Conservation (phyloP, 2,113 vertebrate species). For the Globicephala melas region DNA sequence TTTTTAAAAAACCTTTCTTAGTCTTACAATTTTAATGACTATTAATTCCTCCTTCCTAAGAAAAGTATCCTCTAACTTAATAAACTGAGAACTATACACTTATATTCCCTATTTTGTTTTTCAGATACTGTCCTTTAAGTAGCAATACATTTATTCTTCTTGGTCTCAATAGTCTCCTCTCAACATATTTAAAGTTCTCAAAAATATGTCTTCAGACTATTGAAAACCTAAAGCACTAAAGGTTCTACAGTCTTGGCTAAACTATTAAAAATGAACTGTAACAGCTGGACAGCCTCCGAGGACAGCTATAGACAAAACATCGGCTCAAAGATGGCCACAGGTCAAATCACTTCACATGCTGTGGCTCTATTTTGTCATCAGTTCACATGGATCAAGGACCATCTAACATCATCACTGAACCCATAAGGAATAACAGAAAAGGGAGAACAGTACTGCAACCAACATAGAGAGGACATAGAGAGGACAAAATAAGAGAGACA, state of each 20-base stretch:
- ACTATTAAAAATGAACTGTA: slow-evolving; percentile 27
- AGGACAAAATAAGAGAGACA: not conserved
- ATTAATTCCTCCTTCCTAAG: not conserved
- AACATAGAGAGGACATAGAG: not conserved
- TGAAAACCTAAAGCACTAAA: slow-evolving; percentile 1
- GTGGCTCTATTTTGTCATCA: not conserved
- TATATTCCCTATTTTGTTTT: not conserved
- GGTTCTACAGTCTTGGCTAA: not conserved
- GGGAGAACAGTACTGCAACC: not conserved
- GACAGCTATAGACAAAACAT: slow-evolving; percentile 25
- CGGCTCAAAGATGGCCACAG: not conserved
- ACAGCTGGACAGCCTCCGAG: not conserved
- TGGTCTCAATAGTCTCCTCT: not conserved
- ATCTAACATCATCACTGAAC: not conserved
- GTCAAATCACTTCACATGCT: not conserved
- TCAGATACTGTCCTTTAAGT: not conserved
- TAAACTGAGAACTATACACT: not conserved
- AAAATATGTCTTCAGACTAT: not conserved
- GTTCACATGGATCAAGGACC: slow-evolving; percentile 37
- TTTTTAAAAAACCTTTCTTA: not conserved
- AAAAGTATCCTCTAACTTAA: not conserved
- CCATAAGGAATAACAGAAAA: not conserved
- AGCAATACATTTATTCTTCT: not conserved
- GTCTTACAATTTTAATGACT: not conserved
- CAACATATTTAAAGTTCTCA: slow-evolving; percentile 7